These are phyloP conservation scores for Tetramorium simillimum DNA, from an alignment of 1,140 invertebrate species.

Conservation along the genomic window DNA sequence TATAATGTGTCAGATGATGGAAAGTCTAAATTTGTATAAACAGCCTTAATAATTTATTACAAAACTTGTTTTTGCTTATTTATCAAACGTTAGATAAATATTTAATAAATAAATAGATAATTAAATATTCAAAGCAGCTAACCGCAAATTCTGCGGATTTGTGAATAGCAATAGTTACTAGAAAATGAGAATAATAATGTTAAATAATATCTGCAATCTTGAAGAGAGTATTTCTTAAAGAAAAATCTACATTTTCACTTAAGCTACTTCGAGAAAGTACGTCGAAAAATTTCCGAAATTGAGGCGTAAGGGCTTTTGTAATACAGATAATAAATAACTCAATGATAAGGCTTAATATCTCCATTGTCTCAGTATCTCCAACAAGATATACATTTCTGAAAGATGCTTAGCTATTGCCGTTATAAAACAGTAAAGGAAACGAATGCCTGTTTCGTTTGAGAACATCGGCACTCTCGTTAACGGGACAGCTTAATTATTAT, in stretches of 20 bases:
- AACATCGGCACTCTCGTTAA: conserved; percentile 2
- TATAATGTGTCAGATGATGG: not conserved
- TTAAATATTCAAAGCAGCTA: no score
- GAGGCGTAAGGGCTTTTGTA: not conserved
- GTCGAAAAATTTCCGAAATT: not conserved
- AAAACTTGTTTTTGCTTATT: no score
- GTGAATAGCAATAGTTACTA: no score
- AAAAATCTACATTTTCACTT: not conserved
- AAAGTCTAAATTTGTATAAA: not conserved
- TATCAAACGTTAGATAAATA: no score
- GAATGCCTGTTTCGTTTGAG: not conserved
- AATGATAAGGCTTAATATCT: not conserved
- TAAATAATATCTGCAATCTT: not conserved
- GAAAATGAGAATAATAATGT: not conserved
- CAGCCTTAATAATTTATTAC: not conserved
- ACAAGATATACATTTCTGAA: not conserved
- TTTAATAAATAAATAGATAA: no score
- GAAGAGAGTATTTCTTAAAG: not conserved
- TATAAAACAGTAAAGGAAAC: not conserved
- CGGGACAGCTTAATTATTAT: not conserved
- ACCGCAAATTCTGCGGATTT: no score
- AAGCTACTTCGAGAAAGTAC: not conserved
- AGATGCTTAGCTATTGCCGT: not conserved
- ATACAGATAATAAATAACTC: not conserved
- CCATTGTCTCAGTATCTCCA: not conserved